Base-by-base conservation (phyloP, 2,888 invertebrate genomes). In the Lydus trimaculatus region DNA sequence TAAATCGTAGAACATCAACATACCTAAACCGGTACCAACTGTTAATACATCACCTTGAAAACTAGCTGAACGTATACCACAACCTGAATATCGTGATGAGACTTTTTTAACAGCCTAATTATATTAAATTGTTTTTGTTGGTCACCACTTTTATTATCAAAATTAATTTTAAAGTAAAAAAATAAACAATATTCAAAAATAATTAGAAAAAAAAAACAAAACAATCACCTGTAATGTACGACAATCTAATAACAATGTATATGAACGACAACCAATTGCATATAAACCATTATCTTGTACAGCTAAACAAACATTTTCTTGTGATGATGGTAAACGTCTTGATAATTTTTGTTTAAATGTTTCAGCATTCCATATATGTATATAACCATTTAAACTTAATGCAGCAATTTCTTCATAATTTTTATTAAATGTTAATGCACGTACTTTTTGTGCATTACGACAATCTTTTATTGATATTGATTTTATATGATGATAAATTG, bases 181-280 rank as follows among this genome's bases (percentile, higher is more conserved):
- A n/a, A n/a, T n/a, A n/a, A n/a, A n/a, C n/a, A n/a, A n/a, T n/a
- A n/a, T n/a, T n/a, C n/a, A n/a, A n/a, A n/a, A n/a, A n/a, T n/a
- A n/a, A n/a, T n/a, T n/a, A n/a, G n/a, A n/a, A n/a, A n/a, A n/a
- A n/a, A n/a, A n/a, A n/a, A n/a, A n/a, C n/a, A n/a, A n/a, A n/a
- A n/a, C n/a, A 17, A 43, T 43, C 71, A 90, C 89, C 82, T 93
- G 95, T 70, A 97, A 87, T 28, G 96, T 95, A 76, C 97, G 89
- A 31, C 96, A 93, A 86, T 98, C 98, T 70, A 98, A 87, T 20
- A 98, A 87, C 61, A 97, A 88, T 0, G 97, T 96, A 84, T 97
- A 96, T 0, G 97, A 97, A 76, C 96, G 92, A 81, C 97, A 97
- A 0, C 98, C 98, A 59, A 98, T 94, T 1, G 97, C 97, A 85